Base-by-base conservation (phyloP, 2,113 vertebrate species). In the Oreochromis spilurus region DNA sequence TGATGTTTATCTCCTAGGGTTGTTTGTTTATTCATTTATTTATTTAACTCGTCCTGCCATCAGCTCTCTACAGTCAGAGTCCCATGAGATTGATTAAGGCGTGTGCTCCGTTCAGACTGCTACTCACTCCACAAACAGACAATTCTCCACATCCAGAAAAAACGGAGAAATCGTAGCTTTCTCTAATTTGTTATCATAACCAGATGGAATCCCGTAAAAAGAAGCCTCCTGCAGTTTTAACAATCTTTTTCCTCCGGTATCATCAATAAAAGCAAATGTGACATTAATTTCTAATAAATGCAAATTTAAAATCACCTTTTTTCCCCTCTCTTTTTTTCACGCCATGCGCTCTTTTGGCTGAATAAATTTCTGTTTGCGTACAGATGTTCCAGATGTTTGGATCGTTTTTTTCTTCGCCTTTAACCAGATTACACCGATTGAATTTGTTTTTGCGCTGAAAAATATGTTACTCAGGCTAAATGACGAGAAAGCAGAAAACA, bases 51-150 rank as follows among this genome's bases (percentile, higher is more conserved):
- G 36, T 53, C 75, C 26, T 80, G 77, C 45, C 34, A 70, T 29
- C 60, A 53, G 72, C 60, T 83, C 31, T 82, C 60, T 80, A 19
- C 84, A 83, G n/a, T 87, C 89, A 88, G 29, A 83, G 95, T 96
- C 96, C 81, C 94, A 94, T 96, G 95, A 95, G 81, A 29, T 84
- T 79, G 85, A 96, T 97, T 96, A 95, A 67, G 83, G 57, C 45
- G 53, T 43, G 43, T 9, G 29, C 36, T 19, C 38, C 79, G 77
- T 52, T 48, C 52, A 87, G 21, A 48, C 40, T 29, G 16, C 3
- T 21, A 48, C 24, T 43, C n/a, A 24, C 16, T 31, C 26, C 13
- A 17, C 29, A 84, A 31, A 80, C 2, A 55, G 6, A 21, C 12
- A 48, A 79, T 9, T 13, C 11, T 60, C 21, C 7, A 9, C 17